Evolutionary conservation across 2,113 vertebrate genomes (phyloP).

Genomic region (Hyperopisus bebe): DNA sequence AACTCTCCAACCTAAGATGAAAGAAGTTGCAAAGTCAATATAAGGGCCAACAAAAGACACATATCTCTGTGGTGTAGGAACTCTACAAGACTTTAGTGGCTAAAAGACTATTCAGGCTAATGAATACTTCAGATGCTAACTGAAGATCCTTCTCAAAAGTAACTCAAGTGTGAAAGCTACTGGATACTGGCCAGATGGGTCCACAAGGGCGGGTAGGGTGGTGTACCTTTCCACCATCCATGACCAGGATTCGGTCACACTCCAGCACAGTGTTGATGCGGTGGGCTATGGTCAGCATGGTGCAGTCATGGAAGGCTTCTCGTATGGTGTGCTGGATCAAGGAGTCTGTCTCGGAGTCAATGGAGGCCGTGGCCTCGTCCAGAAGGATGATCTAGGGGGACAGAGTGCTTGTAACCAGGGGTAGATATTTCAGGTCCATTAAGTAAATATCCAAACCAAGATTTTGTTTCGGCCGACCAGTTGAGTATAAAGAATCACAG

Average conservation of each 20-base stretch:
- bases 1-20: conserved; percentile 63
- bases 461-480: neutral
- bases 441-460: neutral
- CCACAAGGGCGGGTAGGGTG: neutral
- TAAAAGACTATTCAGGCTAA: neutral
- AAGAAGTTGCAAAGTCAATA: conserved; percentile 11
- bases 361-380: conserved; percentile 78
- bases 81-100: neutral
- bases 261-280: conserved; percentile 70
- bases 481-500: neutral
- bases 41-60: neutral
- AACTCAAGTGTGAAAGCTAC: neutral
- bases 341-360: conserved; percentile 70
- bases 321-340: conserved; percentile 70
- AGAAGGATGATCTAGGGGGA: conserved; percentile 69
- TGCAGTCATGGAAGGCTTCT: conserved; percentile 66
- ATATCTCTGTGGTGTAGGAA: neutral
- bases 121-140: neutral
- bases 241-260: conserved; percentile 67
- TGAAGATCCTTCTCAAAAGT: neutral
- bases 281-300: conserved; percentile 73
- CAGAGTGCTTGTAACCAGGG: neutral
- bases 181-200: neutral
- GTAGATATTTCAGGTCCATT: neutral
- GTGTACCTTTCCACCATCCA: conserved; percentile 69